These are phyloP conservation scores for Chiridota heheva DNA, from an alignment of 35 echinoderm and acorn worm genomes.

Conservation along the genomic window DNA sequence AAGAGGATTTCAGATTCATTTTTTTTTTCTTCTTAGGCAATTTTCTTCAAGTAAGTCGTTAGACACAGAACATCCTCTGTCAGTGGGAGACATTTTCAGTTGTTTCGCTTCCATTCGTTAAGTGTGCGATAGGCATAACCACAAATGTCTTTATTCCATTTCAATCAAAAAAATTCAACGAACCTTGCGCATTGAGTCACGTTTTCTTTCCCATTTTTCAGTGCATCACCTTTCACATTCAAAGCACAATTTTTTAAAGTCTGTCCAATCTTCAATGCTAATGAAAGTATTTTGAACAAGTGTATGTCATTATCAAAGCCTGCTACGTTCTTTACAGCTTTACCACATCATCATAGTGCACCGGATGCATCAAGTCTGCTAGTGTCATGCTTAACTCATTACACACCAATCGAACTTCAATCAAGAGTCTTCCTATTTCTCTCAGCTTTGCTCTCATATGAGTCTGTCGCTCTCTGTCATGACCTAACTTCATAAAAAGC, in stretches of 20 bases:
- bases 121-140: constrained; percentile 38
- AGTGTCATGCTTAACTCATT: background rate
- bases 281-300: constrained; percentile 40
- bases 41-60: constrained; percentile 14
- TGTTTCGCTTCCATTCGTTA: constrained; percentile 51
- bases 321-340: constrained; percentile 43
- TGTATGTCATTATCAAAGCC: constrained; percentile 47
- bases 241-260: constrained; percentile 60
- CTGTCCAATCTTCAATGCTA: constrained; percentile 69
- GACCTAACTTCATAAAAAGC: constrained; percentile 7
- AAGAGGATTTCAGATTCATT: background rate
- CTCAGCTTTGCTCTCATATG: constrained; percentile 29
- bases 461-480: constrained; percentile 11
- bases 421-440: constrained; percentile 37
- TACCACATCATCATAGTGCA: constrained; percentile 50
- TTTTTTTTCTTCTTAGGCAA: background rate
- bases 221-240: constrained; percentile 49
- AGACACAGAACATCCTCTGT: constrained; percentile 46
- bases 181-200: constrained; percentile 22
- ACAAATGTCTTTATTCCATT: constrained; percentile 54
- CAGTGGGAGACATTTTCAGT: constrained; percentile 38
- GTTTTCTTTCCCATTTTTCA: constrained; percentile 37
- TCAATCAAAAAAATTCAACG: constrained; percentile 37
- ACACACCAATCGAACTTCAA: constrained; percentile 12
- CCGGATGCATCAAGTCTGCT: constrained; percentile 34